Conservation (phyloP, 2,888 invertebrate genomes). For the Dryomyza anilis region DNA sequence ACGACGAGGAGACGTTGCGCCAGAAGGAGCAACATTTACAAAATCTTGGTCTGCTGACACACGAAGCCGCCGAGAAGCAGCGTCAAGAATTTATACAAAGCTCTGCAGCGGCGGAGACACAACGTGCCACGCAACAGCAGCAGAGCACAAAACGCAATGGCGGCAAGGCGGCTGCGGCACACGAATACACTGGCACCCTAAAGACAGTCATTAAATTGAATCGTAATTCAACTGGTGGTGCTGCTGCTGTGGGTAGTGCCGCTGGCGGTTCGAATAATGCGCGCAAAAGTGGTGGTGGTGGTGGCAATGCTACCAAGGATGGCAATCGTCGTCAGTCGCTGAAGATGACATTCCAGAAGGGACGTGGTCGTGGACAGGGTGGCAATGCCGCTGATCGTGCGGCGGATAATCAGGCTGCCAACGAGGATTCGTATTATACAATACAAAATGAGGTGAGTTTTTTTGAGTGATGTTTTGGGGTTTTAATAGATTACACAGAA, state of each 20-base stretch:
- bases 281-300: constrained; percentile 26
- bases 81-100: constrained; percentile 57
- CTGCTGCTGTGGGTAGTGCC: constrained; percentile 36
- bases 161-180: constrained; percentile 38
- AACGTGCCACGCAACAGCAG: constrained; percentile 31
- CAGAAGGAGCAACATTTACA: constrained; percentile 77
- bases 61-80: constrained; percentile 72
- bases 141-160: constrained; percentile 40
- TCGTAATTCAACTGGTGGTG: constrained; percentile 53
- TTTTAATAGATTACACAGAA: too few species aligned
- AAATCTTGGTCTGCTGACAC: constrained; percentile 75
- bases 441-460: constrained; percentile 71
- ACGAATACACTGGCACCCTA: constrained; percentile 77
- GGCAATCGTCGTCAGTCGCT: constrained; percentile 66
- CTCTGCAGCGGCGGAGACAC: constrained; percentile 40
- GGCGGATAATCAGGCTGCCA: constrained; percentile 48
- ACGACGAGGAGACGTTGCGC: constrained; percentile 68
- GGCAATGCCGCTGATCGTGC: constrained; percentile 60
- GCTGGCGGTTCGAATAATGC: constrained; percentile 34
- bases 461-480: not conserved
- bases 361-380: constrained; percentile 65
- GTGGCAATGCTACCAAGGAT: constrained; percentile 29
- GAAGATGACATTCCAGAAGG: constrained; percentile 81
- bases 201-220: constrained; percentile 84
- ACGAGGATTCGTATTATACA: constrained; percentile 68